Evolutionary conservation across 2,797 vertebrate species (phyloP).

Genomic region (Vultur gryphus): DNA sequence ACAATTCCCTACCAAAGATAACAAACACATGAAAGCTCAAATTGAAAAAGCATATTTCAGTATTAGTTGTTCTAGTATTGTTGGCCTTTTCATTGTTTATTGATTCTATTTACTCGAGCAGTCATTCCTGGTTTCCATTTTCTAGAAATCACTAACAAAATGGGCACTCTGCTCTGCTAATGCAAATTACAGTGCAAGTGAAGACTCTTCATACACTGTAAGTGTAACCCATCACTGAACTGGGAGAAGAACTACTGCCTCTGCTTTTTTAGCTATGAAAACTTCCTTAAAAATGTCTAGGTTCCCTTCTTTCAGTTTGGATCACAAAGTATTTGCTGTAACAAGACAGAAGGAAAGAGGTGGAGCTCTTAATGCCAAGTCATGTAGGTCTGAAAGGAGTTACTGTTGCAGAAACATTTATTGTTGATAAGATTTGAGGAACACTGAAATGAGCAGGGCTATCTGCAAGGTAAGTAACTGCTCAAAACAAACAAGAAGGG

Average conservation of each 20-base stretch:
- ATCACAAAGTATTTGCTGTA: not conserved
- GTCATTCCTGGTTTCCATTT: not conserved
- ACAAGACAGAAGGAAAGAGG: not conserved
- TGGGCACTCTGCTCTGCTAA: not conserved
- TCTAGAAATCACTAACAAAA: not conserved
- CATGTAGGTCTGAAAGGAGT: not conserved
- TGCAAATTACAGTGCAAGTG: conserved; percentile 43
- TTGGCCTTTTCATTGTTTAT: not conserved
- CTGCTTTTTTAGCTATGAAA: not conserved
- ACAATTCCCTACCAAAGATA: not conserved
- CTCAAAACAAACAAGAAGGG: not conserved
- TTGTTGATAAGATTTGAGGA: not conserved
- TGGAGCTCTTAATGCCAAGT: not conserved
- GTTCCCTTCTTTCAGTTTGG: not conserved
- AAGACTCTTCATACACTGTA: not conserved
- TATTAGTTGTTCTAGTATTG: not conserved
- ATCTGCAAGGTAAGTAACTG: not conserved
- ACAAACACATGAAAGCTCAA: not conserved
- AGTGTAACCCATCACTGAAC: conserved; percentile 5
- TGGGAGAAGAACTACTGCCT: conserved; percentile 42
- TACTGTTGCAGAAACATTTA: not conserved
- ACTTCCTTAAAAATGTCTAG: not conserved
- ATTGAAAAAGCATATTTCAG: not conserved
- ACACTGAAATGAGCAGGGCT: not conserved
- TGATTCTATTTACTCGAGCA: not conserved